phyloP scores from a whole-genome alignment of 2,888 invertebrate genomes.

The Orchesellides sinensis region DNA sequence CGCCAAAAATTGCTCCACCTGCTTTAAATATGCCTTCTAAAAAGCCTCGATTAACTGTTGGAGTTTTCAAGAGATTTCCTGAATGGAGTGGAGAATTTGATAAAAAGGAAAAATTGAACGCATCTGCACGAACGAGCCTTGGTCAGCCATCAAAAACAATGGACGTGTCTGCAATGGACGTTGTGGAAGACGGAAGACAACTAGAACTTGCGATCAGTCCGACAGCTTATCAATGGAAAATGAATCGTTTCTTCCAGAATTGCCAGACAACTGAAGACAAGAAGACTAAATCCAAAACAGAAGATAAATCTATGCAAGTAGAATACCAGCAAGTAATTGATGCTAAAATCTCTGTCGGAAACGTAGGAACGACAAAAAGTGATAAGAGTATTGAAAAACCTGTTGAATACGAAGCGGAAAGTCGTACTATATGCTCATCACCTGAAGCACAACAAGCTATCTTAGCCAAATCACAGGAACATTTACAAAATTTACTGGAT shows the following conservation, averaged over 20 bases:
- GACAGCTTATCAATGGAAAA: constrained; percentile 30
- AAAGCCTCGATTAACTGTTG: constrained; percentile 36
- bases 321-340: no score
- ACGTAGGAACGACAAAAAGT: no score
- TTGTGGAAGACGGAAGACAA: neutral
- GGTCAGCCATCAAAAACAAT: neutral
- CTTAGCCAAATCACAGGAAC: neutral
- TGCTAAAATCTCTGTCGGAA: no score
- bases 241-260: constrained; percentile 23
- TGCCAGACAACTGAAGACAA: no score
- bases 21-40: neutral
- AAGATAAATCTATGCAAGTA: no score
- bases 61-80: constrained; percentile 42
- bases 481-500: neutral
- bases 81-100: constrained; percentile 33
- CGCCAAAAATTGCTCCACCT: neutral
- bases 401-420: no score
- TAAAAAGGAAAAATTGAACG: neutral
- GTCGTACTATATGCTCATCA: no score
- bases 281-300: neutral
- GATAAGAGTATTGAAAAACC: no score
- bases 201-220: neutral
- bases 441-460: neutral
- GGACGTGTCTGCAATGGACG: neutral
- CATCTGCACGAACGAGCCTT: neutral